Evolutionary conservation across 2,797 vertebrate genomes (phyloP), one percentile per base, ranked within the genome.

Genomic region (Atherinosoma microstoma): DNA sequence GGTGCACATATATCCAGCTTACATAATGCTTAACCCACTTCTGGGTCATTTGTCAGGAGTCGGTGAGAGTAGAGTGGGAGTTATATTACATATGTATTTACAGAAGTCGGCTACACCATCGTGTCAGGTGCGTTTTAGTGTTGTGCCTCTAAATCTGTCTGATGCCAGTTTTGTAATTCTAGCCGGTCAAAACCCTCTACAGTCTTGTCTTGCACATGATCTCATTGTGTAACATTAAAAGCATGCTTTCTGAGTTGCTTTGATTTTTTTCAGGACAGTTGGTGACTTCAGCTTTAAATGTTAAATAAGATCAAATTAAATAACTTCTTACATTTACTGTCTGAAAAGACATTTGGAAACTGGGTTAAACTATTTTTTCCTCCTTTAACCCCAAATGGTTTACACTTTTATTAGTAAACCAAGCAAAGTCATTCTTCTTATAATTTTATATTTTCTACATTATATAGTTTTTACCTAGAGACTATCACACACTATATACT

Each of bases 161-260:
- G 56, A 79, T 83, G 75, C 79, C 79, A 89, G 73, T 82, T 82
- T 86, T 87, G 84, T 87, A 83, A 89, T 88, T 87, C 83, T 83
- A 89, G 71, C 70, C 34, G 45, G 54, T 63, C 79, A 64, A 80
- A 89, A 76, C 77, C 40, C 24, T 78, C 64, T 81, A 68, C 61
- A 72, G 80, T 72, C 73, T 45, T 24, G 9, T 78, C 72, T 40
- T 68, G 80, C 73, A 58, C 64, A 60, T 32, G 49, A 71, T 72
- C 73, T 57, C 64, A 71, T 24, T 63, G 58, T 47, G 58, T 47
- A 62, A 2, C 3, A 0, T 57, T 58, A 12, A 67, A 79, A 76
- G 29, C 49, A 53, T 80, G 79, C 40, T 59, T 51, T 63, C 53
- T 70, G 54, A 53, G 32, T 24, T 30, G 22, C 58, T 61, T 38